These are phyloP conservation scores for Tachuris rubrigastra DNA, from an alignment of 2,113 vertebrate species.

Conservation along the genomic window DNA sequence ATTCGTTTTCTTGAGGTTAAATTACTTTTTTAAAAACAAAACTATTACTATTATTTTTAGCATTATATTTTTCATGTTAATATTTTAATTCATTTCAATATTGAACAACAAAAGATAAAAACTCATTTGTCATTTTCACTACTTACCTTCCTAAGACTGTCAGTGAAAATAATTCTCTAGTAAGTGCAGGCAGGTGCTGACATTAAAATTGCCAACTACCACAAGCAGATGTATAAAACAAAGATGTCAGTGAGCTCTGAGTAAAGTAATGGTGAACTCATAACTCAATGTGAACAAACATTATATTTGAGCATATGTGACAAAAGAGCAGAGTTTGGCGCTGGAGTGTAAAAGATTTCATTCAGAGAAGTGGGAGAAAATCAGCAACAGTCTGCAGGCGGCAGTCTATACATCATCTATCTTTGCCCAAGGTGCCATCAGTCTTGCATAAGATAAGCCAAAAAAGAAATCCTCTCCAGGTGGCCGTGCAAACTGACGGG, in stretches of 20 bases:
- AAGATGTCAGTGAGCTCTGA: background rate
- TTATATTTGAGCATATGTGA: background rate
- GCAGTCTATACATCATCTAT: background rate
- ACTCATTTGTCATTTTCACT: background rate
- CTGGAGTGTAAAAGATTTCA: background rate
- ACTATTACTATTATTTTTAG: background rate
- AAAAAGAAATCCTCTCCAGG: background rate
- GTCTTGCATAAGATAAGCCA: background rate
- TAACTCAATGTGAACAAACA: background rate
- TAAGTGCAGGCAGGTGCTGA: background rate
- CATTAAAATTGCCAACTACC: background rate
- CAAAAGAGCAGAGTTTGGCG: background rate
- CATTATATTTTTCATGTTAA: background rate
- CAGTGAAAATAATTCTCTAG: background rate
- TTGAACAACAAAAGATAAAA: background rate
- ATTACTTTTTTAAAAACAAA: background rate
- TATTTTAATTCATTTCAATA: background rate
- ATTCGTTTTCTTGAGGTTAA: background rate
- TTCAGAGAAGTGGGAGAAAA: background rate
- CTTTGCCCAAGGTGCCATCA: background rate
- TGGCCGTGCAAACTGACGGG: background rate
- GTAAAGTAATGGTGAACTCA: background rate
- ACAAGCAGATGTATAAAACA: background rate
- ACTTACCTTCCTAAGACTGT: background rate
- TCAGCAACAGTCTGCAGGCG: background rate